phyloP scores from a whole-genome alignment of 2,113 vertebrate species.

The Dolichallabes microphthalmus region DNA sequence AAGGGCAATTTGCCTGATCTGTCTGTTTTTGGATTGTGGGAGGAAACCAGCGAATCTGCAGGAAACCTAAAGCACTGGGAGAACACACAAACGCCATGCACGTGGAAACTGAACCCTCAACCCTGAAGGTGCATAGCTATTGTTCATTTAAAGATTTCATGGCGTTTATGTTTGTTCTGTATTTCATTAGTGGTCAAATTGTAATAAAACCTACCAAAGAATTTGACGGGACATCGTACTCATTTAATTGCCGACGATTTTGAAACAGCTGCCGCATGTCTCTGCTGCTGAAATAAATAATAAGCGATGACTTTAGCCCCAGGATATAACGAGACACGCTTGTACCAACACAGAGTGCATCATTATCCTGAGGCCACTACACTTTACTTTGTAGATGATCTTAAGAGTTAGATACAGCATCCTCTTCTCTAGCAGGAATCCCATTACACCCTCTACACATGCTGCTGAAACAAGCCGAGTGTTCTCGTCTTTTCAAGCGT shows the following conservation, averaged over 20 bases:
- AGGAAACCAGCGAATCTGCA: no score
- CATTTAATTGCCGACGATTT: not conserved
- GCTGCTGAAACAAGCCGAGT: not conserved
- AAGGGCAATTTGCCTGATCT: no score
- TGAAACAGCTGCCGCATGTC: not conserved
- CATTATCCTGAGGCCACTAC: constrained; percentile 1
- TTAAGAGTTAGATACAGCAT: not conserved
- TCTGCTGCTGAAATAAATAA: not conserved
- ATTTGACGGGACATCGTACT: not conserved
- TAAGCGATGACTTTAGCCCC: not conserved
- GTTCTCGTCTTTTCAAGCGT: not conserved
- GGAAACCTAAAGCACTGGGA: no score
- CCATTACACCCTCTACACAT: not conserved
- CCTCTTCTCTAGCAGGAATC: not conserved
- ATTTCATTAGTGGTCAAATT: not conserved
- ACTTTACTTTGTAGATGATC: not conserved
- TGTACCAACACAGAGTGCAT: not conserved
- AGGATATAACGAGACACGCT: not conserved
- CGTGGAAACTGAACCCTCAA: no score
- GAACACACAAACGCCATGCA: no score
- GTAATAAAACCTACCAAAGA: not conserved
- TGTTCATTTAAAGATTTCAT: not conserved
- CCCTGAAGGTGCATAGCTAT: not conserved
- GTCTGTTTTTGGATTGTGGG: no score
- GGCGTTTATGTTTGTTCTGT: not conserved